These are phyloP conservation scores for Sebastes melanostomus DNA, from an alignment of 2,797 vertebrate species.

Conservation along the genomic window DNA sequence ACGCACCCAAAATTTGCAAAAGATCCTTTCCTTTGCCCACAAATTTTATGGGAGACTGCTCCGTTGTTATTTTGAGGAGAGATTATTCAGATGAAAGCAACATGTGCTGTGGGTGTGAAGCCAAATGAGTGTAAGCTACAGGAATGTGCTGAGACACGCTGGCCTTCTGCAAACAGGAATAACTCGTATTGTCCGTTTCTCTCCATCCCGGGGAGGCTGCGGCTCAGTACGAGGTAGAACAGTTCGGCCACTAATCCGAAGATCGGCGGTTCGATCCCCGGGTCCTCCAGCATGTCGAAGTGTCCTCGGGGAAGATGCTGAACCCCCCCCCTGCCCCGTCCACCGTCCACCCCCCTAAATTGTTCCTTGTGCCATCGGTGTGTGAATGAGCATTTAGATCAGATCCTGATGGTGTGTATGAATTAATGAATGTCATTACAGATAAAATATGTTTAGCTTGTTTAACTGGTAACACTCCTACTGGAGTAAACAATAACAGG, in stretches of 20 bases:
- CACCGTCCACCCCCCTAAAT: too few species aligned
- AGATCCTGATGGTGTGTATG: too few species aligned
- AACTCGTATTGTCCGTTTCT: slow-evolving; percentile 23
- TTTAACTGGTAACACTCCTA: neutral
- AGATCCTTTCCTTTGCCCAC: neutral
- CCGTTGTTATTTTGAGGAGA: slow-evolving; percentile 23
- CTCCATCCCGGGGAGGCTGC: neutral
- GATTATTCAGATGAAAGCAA: slow-evolving; percentile 16
- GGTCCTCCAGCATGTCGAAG: too few species aligned
- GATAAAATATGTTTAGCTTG: neutral
- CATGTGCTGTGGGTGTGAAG: slow-evolving; percentile 8
- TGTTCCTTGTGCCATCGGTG: too few species aligned
- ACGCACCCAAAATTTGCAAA: neutral
- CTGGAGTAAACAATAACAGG: neutral
- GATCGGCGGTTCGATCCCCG: too few species aligned
- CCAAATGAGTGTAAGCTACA: neutral
- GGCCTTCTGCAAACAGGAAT: slow-evolving; percentile 46
- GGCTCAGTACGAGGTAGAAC: accelerated
- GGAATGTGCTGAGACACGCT: slow-evolving; percentile 44
- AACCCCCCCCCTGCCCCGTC: too few species aligned
- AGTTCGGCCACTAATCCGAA: too few species aligned
- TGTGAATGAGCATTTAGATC: too few species aligned
- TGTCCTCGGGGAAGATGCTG: too few species aligned
- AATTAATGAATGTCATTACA: neutral
- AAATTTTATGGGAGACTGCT: slow-evolving; percentile 16